Evolutionary conservation across 2,113 vertebrate species (phyloP).

Genomic region (Struthio camelus): DNA sequence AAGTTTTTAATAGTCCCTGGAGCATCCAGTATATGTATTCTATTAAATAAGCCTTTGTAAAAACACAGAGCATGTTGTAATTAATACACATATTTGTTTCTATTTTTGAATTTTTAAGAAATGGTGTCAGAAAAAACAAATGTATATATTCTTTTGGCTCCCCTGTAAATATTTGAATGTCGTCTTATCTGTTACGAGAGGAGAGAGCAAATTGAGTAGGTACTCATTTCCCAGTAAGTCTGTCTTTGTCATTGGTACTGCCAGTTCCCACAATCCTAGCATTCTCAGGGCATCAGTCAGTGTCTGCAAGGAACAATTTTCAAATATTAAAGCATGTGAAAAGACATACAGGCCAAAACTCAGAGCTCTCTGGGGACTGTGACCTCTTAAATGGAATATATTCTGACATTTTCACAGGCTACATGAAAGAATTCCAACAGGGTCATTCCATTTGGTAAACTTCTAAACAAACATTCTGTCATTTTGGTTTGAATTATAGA

Average conservation of each 20-base stretch:
- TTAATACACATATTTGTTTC: not conserved
- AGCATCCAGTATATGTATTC: not conserved
- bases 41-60: not conserved
- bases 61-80: not conserved
- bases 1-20: not conserved
- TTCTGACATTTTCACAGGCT: constrained; percentile 84
- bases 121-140: not conserved
- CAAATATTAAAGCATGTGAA: constrained; percentile 84
- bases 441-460: constrained; percentile 77
- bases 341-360: constrained; percentile 79
- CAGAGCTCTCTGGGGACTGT: constrained; percentile 77
- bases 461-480: constrained; percentile 73
- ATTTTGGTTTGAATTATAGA: constrained; percentile 69
- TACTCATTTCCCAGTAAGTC: constrained; percentile 75
- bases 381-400: constrained; percentile 78
- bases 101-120: not conserved
- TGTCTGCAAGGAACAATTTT: constrained; percentile 82
- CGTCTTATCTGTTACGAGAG: constrained; percentile 1
- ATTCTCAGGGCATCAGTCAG: constrained; percentile 84
- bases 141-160: not conserved
- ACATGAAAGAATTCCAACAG: constrained; percentile 76
- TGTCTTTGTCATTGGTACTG: constrained; percentile 72
- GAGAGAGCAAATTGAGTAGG: constrained; percentile 45
- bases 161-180: not conserved
- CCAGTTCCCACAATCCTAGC: constrained; percentile 85